phyloP scores from a whole-genome alignment of 2,113 vertebrate genomes.

The Ameiurus melas region DNA sequence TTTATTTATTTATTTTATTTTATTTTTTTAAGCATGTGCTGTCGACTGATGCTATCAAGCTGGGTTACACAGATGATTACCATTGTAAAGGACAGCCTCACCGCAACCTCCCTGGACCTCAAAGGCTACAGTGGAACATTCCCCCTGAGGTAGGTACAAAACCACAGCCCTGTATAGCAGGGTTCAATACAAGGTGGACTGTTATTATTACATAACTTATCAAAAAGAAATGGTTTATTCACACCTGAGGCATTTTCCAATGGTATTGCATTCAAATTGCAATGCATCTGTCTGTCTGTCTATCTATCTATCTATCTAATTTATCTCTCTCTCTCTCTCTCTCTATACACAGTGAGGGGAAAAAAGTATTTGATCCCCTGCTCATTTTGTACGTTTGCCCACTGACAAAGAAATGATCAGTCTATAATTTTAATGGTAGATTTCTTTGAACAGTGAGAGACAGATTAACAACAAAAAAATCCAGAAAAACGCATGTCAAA shows the following conservation, averaged over 20 bases:
- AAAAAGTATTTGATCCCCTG: no score
- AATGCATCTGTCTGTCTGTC: neutral
- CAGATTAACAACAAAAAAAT: no score
- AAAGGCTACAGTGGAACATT: constrained; percentile 88
- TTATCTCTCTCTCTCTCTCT: no score
- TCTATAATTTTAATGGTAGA: no score
- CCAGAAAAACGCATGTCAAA: no score
- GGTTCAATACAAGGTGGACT: neutral
- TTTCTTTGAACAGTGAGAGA: no score
- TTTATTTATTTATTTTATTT: accelerated
- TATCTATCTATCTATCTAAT: no score
- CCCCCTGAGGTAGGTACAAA: constrained; percentile 74
- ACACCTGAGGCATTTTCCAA: neutral
- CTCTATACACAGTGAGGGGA: no score
- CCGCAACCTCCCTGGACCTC: constrained; percentile 80
- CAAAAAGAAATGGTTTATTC: neutral
- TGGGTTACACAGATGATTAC: constrained; percentile 84
- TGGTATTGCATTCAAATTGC: neutral
- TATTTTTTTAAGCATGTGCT: constrained; percentile 78
- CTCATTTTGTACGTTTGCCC: no score
- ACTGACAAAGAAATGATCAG: no score
- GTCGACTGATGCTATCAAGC: constrained; percentile 77
- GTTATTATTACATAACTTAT: neutral
- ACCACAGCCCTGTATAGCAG: neutral
- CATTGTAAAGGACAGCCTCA: constrained; percentile 84